These are phyloP conservation scores for Aporophyla lueneburgensis DNA, from an alignment of 2,888 invertebrate genomes.

Conservation along the genomic window DNA sequence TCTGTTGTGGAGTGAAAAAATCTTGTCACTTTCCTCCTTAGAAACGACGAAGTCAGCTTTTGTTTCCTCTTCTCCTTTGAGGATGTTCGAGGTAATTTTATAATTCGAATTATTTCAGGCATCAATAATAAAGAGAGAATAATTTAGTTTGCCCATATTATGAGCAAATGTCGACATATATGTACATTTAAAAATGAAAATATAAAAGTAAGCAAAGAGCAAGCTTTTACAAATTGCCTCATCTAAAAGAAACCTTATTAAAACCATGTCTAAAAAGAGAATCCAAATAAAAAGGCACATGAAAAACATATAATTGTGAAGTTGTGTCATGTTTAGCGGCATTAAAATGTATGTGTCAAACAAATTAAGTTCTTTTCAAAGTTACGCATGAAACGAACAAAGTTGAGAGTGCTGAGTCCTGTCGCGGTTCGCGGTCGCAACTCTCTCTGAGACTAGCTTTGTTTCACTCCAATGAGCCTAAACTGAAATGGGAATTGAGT, in stretches of 20 bases:
- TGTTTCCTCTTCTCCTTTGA: not conserved
- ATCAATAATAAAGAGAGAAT: not conserved
- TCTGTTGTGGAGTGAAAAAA: not conserved
- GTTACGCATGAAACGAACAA: constrained; percentile 72
- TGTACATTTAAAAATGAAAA: not conserved
- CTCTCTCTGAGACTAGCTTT: constrained; percentile 67
- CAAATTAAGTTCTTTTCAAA: constrained; percentile 75
- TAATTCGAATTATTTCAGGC: not conserved
- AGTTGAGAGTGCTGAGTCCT: constrained; percentile 85
- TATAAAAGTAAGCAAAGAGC: not conserved
- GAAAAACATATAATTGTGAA: constrained; percentile 60
- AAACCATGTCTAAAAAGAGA: constrained; percentile 2
- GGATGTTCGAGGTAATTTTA: not conserved
- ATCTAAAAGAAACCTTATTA: not conserved
- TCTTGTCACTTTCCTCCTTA: not conserved
- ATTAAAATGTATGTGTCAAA: constrained; percentile 71
- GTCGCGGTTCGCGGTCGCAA: constrained; percentile 80
- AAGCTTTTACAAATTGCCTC: not conserved
- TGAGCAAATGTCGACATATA: not conserved
- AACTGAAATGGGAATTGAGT: constrained; percentile 53
- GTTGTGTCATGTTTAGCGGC: constrained; percentile 53
- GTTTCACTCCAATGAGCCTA: constrained; percentile 47
- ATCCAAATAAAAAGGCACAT: constrained; percentile 2
- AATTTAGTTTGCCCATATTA: not conserved
- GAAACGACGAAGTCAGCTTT: not conserved